A percentile compares a stretch with the other conserved stretches of the same genome.
phyloP scores from a whole-genome alignment of 2,797 vertebrate genomes.

The Macropus fuliginosus region DNA sequence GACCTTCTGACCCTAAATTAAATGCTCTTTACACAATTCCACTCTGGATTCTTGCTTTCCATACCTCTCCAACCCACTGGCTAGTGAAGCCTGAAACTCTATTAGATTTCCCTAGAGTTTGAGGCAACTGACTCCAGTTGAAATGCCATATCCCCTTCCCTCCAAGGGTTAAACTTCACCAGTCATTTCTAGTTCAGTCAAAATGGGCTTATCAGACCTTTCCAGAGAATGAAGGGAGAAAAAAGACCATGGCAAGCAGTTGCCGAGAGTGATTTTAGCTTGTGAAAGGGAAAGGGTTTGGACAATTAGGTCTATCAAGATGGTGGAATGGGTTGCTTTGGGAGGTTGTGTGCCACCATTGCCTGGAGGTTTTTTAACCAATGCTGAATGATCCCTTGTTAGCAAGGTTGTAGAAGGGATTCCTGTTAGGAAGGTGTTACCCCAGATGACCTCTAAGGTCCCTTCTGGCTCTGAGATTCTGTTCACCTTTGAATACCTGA shows the following conservation, averaged over 20 bases:
- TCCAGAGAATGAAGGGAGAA: neutral
- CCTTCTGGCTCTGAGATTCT: neutral
- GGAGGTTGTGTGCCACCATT: neutral
- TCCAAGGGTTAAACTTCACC: neutral
- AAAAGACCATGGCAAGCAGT: neutral
- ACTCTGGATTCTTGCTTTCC: neutral
- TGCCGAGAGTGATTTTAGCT: neutral
- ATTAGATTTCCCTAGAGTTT: neutral
- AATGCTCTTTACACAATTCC: neutral
- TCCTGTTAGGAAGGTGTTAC: neutral
- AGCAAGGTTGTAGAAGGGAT: neutral
- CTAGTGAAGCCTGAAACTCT: neutral
- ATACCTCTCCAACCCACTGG: neutral
- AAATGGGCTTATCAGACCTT: neutral
- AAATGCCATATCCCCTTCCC: neutral
- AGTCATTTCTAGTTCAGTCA: neutral
- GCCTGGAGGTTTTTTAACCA: neutral
- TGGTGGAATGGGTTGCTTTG: neutral
- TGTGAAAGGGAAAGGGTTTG: neutral
- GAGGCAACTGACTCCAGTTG: neutral
- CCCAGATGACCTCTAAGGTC: neutral
- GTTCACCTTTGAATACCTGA: neutral
- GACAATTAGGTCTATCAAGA: neutral
- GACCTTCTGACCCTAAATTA: neutral
- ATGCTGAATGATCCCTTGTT: neutral